These are phyloP conservation scores for Cyphomyrus discorhynchus DNA, from an alignment of 2,113 vertebrate species.

Conservation along the genomic window DNA sequence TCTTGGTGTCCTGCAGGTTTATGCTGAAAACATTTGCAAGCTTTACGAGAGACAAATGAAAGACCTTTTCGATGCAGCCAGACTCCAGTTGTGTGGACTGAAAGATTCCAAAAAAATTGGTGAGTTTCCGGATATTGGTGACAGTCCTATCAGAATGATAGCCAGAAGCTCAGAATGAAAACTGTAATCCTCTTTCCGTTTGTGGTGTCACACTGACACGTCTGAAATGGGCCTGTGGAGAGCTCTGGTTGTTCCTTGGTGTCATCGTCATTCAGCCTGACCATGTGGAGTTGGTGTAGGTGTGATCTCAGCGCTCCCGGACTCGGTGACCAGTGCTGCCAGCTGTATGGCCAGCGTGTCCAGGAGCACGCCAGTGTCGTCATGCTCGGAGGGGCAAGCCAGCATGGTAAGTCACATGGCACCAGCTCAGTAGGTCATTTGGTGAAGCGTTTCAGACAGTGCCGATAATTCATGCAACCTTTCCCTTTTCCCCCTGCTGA, in stretches of 20 bases:
- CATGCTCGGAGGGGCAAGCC: not conserved
- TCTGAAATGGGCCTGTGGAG: not conserved
- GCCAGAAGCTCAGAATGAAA: not conserved
- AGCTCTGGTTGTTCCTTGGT: not conserved
- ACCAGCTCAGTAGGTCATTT: not conserved
- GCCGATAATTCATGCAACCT: not conserved
- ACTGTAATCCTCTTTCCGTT: not conserved
- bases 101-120: conserved; percentile 37
- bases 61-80: conserved; percentile 39
- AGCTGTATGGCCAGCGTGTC: not conserved
- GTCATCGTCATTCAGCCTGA: not conserved
- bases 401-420: not conserved
- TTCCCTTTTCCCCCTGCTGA: not conserved
- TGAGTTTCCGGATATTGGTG: not conserved
- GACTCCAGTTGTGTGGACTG: conserved; percentile 30
- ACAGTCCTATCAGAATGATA: not conserved
- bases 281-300: not conserved
- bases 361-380: not conserved
- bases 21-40: conserved; percentile 34
- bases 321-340: not conserved
- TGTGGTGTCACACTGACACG: not conserved
- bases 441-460: not conserved
- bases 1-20: conserved; percentile 36
- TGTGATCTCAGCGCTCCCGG: not conserved
- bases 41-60: conserved; percentile 36